These are phyloP conservation scores for Stenichneumon culpator DNA, from an alignment of 2,888 invertebrate genomes.

Conservation along the genomic window DNA sequence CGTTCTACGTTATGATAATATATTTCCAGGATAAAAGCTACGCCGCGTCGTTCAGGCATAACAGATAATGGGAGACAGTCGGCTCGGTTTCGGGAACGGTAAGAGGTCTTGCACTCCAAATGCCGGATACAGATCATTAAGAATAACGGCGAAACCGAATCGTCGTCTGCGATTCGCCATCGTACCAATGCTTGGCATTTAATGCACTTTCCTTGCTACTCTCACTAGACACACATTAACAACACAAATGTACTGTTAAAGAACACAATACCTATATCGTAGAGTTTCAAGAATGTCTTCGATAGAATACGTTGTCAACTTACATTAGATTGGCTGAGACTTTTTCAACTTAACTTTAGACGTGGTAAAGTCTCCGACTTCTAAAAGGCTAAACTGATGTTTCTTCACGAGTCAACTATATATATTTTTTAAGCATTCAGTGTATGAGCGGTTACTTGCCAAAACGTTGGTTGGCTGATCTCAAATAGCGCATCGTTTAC, in stretches of 20 bases:
- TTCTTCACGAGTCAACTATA: too few relatives aligned
- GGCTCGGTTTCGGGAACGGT: conserved; percentile 36
- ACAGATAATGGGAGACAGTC: conserved; percentile 8
- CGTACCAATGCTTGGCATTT: background rate
- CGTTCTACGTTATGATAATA: conserved; percentile 62
- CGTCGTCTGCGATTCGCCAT: conserved; percentile 34
- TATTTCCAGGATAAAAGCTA: conserved; percentile 60
- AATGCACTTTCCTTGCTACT: conserved; percentile 7
- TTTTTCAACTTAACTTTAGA: background rate
- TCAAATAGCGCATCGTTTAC: background rate
- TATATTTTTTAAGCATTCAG: too few relatives aligned
- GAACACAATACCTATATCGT: background rate
- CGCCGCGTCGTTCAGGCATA: background rate
- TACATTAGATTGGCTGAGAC: too few relatives aligned
- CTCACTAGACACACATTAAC: background rate
- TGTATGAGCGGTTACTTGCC: too few relatives aligned
- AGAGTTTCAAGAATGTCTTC: background rate
- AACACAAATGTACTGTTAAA: background rate
- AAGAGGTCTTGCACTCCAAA: conserved; percentile 57
- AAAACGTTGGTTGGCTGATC: background rate
- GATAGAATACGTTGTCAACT: too few relatives aligned
- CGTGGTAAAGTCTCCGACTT: too few relatives aligned
- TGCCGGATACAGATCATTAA: conserved; percentile 69
- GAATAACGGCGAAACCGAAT: conserved; percentile 51
- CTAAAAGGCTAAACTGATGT: too few relatives aligned